phyloP scores from a whole-genome alignment of 2,888 invertebrate species.

The Drosophila lacicola region DNA sequence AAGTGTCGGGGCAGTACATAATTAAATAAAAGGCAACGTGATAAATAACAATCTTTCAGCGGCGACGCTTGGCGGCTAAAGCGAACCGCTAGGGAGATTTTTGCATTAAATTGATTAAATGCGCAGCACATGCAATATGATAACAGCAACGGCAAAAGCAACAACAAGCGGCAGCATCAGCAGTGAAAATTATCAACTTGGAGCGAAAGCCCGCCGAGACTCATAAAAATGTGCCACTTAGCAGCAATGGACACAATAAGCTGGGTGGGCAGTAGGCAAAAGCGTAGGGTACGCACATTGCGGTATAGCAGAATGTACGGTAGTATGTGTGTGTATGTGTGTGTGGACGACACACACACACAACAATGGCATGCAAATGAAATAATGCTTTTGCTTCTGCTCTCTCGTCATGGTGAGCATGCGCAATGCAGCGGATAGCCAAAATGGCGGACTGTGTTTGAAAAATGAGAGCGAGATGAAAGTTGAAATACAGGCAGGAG shows the following conservation, averaged over 20 bases:
- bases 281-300: conserved; percentile 51
- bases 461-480: conserved; percentile 31
- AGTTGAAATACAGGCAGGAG: conserved; percentile 17
- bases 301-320: conserved; percentile 35
- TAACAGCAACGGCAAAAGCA: conserved; percentile 54
- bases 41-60: conserved; percentile 77
- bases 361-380: conserved; percentile 45
- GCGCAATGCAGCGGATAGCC: conserved; percentile 57
- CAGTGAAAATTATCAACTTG: conserved; percentile 75
- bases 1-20: conserved; percentile 40
- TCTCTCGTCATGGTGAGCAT: conserved; percentile 77
- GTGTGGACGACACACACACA: conserved; percentile 1
- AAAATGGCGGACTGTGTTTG: conserved; percentile 68
- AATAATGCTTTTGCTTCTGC: conserved; percentile 31
- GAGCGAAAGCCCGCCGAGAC: conserved; percentile 73
- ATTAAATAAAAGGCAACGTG: conserved; percentile 78
- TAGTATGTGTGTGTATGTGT: conserved; percentile 2
- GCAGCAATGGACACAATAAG: conserved; percentile 60
- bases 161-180: conserved; percentile 31
- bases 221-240: conserved; percentile 80
- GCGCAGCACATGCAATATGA: conserved; percentile 77
- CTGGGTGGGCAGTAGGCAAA: conserved; percentile 21
- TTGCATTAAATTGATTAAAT: conserved; percentile 80
- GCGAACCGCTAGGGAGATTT: conserved; percentile 69
- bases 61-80: conserved; percentile 40